phyloP scores from a whole-genome alignment of 2,113 vertebrate genomes.

The Leptodactylus fuscus region DNA sequence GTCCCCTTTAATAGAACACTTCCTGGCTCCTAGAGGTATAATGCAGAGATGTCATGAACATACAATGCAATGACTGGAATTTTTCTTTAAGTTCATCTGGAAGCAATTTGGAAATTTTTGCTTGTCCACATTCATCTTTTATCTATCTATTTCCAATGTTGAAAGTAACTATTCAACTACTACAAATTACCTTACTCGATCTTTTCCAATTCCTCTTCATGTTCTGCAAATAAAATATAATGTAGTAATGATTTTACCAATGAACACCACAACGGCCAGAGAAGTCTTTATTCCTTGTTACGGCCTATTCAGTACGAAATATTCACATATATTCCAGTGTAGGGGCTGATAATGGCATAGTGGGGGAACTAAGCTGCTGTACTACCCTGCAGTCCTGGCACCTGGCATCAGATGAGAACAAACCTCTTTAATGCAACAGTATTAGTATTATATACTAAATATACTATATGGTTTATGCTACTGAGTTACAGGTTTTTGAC shows the following conservation, averaged over 20 bases:
- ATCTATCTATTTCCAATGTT: background rate
- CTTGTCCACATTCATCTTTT: no score
- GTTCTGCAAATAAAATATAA: constrained; percentile 98
- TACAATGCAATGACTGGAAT: no score
- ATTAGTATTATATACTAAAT: background rate
- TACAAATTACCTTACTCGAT: constrained; percentile 98
- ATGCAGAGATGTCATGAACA: no score
- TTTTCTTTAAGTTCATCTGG: no score
- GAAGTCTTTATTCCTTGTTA: constrained; percentile 17
- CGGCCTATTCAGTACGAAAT: constrained; percentile 24
- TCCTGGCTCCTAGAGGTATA: no score
- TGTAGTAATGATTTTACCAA: constrained; percentile 80
- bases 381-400: no score
- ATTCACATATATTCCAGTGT: no score
- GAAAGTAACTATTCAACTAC: constrained; percentile 34
- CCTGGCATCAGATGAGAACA: no score
- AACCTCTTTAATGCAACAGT: no score
- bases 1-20: no score
- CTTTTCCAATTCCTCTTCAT: constrained; percentile 99
- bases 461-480: background rate
- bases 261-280: constrained; percentile 9
- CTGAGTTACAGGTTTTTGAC: background rate
- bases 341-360: no score
- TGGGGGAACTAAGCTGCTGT: no score
- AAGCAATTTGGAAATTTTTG: background rate